Evolutionary conservation across 1,140 invertebrate genomes (phyloP).

Genomic region (Ceratina calcarata): DNA sequence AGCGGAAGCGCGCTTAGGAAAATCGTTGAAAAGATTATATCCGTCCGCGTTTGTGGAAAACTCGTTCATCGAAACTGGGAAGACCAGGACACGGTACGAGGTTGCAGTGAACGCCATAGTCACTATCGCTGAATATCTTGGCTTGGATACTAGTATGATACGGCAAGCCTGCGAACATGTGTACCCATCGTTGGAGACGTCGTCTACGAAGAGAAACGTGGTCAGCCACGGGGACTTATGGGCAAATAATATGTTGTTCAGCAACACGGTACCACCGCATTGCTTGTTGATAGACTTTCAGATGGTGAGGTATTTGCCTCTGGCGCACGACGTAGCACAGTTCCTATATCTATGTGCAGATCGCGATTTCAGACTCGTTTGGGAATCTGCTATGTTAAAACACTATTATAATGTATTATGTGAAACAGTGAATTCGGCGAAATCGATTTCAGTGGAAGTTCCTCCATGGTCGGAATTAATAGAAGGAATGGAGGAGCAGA

Average conservation of each 20-base stretch:
- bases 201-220: conserved; percentile 80
- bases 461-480: conserved; percentile 71
- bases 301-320: conserved; percentile 79
- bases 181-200: conserved; percentile 78
- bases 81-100: conserved; percentile 59
- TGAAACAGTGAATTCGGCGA: conserved; percentile 49
- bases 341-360: conserved; percentile 73
- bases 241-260: conserved; percentile 83
- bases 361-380: conserved; percentile 64
- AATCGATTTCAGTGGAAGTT: conserved; percentile 12
- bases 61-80: conserved; percentile 73
- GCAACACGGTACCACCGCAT: conserved; percentile 69
- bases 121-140: conserved; percentile 59
- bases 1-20: conserved; percentile 78
- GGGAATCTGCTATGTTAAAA: conserved; percentile 67
- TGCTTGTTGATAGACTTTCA: conserved; percentile 84
- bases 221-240: conserved; percentile 84
- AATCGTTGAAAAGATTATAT: conserved; percentile 73
- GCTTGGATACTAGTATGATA: conserved; percentile 67
- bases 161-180: conserved; percentile 72
- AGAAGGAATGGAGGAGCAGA: conserved; percentile 71
- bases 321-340: conserved; percentile 78
- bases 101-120: conserved; percentile 63
- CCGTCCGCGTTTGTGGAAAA: conserved; percentile 79
- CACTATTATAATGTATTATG: conserved; percentile 73